Evolutionary conservation across 2,888 invertebrate genomes (phyloP).

Genomic region (Tromatobia lineatoria): DNA sequence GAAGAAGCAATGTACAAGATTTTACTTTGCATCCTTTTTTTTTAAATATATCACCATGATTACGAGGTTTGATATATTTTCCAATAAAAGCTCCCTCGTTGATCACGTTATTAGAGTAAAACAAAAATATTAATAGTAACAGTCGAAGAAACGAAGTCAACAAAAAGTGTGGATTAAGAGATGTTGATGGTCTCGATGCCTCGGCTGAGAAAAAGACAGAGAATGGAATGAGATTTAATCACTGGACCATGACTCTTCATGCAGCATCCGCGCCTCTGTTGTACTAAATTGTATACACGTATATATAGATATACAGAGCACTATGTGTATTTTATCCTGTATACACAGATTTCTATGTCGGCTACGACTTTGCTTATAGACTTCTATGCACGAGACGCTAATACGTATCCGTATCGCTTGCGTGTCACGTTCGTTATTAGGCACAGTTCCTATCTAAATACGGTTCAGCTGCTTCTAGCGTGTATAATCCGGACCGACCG

Average conservation of each 20-base stretch:
- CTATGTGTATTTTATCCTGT: neutral
- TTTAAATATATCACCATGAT: too few relatives aligned
- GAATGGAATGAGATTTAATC: constrained; percentile 49
- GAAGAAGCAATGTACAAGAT: too few relatives aligned
- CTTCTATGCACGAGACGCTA: constrained; percentile 26
- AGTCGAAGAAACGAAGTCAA: constrained; percentile 8
- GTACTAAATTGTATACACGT: constrained; percentile 4
- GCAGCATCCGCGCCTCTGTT: constrained; percentile 30
- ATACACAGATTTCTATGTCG: constrained; percentile 15
- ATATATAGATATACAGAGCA: neutral
- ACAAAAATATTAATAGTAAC: constrained; percentile 29
- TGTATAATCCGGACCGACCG: constrained; percentile 45
- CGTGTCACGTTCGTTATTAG: constrained; percentile 62
- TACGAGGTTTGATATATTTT: neutral
- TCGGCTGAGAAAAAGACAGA: constrained; percentile 8
- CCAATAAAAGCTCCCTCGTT: neutral
- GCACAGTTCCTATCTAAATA: constrained; percentile 49
- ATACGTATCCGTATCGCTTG: constrained; percentile 49
- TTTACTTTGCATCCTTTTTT: too few relatives aligned
- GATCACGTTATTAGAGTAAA: constrained; percentile 33
- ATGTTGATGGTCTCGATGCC: constrained; percentile 41
- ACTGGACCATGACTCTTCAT: constrained; percentile 60
- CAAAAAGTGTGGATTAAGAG: neutral
- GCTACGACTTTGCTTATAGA: constrained; percentile 38
- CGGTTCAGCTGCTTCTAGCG: constrained; percentile 38